phyloP scores from a whole-genome alignment of 2,797 vertebrate genomes.

The Sorex maritimensis region DNA sequence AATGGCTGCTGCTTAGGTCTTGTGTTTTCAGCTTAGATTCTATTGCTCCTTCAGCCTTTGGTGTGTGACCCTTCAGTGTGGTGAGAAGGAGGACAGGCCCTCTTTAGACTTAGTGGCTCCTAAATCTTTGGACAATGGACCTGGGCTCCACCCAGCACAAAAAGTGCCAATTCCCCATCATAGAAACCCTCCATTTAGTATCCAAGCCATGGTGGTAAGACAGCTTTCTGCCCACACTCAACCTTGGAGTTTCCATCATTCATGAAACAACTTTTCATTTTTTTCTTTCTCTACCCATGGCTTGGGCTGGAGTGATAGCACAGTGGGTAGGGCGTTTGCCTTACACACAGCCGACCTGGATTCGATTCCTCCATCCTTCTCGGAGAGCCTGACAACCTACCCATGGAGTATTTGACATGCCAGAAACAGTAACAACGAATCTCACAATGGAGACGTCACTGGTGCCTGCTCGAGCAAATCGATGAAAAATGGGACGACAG shows the following conservation, averaged over 20 bases:
- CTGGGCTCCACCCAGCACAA: conserved; percentile 14
- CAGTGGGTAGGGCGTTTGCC: too few relatives aligned
- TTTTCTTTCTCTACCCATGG: conserved; percentile 59
- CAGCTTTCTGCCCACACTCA: conserved; percentile 53
- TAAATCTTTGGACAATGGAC: not conserved
- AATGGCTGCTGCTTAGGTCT: too few relatives aligned
- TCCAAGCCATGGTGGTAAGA: not conserved
- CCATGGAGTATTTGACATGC: too few relatives aligned
- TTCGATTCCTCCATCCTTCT: too few relatives aligned
- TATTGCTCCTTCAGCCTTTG: not conserved
- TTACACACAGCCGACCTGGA: too few relatives aligned
- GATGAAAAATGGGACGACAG: too few relatives aligned
- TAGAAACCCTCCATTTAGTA: conserved; percentile 56
- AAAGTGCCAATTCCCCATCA: not conserved
- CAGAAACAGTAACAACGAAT: too few relatives aligned
- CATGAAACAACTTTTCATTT: conserved; percentile 84
- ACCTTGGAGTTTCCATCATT: conserved; percentile 79
- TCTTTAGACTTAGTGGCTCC: not conserved
- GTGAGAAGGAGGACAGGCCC: not conserved
- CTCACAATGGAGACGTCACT: too few relatives aligned
- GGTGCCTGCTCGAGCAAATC: too few relatives aligned
- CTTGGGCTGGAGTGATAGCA: not conserved
- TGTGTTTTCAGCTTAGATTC: not conserved
- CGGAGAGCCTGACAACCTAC: too few relatives aligned
- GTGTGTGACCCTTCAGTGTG: not conserved